Base-by-base conservation (phyloP, 2,888 invertebrate genomes). In the Brachylomia viminalis region DNA sequence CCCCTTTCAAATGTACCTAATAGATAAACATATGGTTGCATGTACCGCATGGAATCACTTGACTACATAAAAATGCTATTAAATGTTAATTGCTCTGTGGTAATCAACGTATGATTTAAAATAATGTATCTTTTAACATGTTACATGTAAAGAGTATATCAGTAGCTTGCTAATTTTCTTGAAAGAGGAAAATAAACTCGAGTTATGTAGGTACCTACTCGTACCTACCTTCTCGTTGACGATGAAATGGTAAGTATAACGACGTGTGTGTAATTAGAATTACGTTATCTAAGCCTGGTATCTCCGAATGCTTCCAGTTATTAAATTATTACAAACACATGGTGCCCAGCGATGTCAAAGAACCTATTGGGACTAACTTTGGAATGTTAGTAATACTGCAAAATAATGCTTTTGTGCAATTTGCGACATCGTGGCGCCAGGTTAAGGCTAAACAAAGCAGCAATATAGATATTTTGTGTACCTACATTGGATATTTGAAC, bases 281-380 rank as follows among this genome's bases (percentile, higher is more conserved):
- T 62, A 75, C 42, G 56, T 75, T 80, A 79, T 79, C 79, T 61
- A 45, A 45, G 62, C 49, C 49, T 75, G 67, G 61, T 75, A 80
- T 80, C 75, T 80, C 56, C 20, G 75, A 79, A 79, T 80, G 62
- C 23, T 67, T 64, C 33, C 15, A 64, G 56, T 79, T 77, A 71
- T 61, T 79, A 74, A 59, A 45, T 80, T 79, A 74, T 56, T 49
- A 74, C 74, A 49, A 33, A 62, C 74, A 74, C 47, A 42, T 61
- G 58, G 59, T 49, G 45, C 45, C 45, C 62, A 6, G 27, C 5
- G 45, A 61, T 38, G 74, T 56, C 27, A 5, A 65, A 20, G 45
- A 23, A 78, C 56, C 49, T 15, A 27, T 70, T 52, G 23, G 49
- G 54, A 56, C 49, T 64, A 56, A 1, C 13, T 45, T 13, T 45